Base-by-base conservation (phyloP, 2,797 vertebrate species). In the Amphiprion clarkii region DNA sequence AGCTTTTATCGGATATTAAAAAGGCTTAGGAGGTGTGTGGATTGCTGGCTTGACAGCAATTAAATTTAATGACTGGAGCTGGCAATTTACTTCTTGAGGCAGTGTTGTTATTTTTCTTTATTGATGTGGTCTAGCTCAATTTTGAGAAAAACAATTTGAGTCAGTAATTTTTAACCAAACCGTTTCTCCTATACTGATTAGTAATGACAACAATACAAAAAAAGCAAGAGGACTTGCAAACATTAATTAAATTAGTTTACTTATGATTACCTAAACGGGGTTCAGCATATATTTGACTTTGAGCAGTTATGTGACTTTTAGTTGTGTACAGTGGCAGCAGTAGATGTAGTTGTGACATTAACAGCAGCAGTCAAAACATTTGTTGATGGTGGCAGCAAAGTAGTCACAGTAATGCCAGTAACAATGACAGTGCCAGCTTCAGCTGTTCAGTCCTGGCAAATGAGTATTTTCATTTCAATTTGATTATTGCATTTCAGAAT, bases 401-500 rank as follows among this genome's bases (percentile, higher is more conserved):
- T 8, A 56, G 63, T 31, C 3, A 31, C 49, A 61, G 74, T 65
- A 70, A 75, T 53, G 40, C 56, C 58, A 58, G 21, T 40, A 61
- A 53, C 53, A 63, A 60, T 60, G 39, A 74, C 10, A 51, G 31
- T 51, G 53, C 54, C 68, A 83, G 75, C 67, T 78, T 76, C 42
- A 39, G n/a, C n/a, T 58, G 67, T 75, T 79, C 21, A 81, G 62
- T 80, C 31, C 56, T 66, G 70, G 51, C 52, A 68, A 77, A 79
- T 21, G 3, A 79, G 39, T 27, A 29, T 48, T 51, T 51, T 51
- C 23, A 31, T 46, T 79, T 83, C 49, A 44, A 31, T 78, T 70
- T 82, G 46, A 83, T 77, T 65, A 65, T 52, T 84, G 52, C 49
- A 53, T 67, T 72, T 76, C 53, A 64, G 60, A 79, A 58, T 54